A percentile compares a stretch with the other conserved stretches of the same genome.
phyloP scores from a whole-genome alignment of 1,140 invertebrate genomes.

The Calliopsis andreniformis region DNA sequence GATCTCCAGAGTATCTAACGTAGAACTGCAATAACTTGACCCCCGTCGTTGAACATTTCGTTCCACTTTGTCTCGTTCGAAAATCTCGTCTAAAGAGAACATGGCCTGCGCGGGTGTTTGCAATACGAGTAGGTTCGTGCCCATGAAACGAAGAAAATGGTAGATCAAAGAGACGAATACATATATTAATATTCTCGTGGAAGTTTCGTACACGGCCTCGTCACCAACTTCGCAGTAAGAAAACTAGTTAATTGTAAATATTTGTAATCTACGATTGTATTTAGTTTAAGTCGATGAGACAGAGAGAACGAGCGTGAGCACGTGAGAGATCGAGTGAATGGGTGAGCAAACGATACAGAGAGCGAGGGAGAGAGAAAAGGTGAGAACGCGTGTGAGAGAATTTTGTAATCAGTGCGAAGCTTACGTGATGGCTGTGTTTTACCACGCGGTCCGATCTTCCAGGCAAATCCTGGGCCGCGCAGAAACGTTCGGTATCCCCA shows the following conservation, averaged over 20 bases:
- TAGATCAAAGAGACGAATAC: background rate
- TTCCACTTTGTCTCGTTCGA: background rate
- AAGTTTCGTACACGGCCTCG: constrained; percentile 38
- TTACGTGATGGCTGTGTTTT: constrained; percentile 55
- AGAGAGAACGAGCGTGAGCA: background rate
- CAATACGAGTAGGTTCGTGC: background rate
- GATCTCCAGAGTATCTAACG: constrained; percentile 5
- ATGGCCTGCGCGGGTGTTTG: background rate
- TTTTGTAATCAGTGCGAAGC: constrained; percentile 52
- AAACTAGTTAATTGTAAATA: constrained; percentile 51
- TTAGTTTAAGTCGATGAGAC: constrained; percentile 39
- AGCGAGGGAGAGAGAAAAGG: background rate
- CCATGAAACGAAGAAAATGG: background rate
- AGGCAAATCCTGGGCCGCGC: constrained; percentile 47
- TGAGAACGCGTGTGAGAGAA: background rate
- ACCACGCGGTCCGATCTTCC: constrained; percentile 52
- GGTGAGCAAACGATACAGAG: background rate
- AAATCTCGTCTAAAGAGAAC: background rate
- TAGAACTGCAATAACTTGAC: background rate
- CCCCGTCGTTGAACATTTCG: background rate
- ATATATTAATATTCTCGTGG: constrained; percentile 13
- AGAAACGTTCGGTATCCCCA: constrained; percentile 47
- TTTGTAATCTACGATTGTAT: constrained; percentile 52
- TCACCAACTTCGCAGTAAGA: constrained; percentile 30
- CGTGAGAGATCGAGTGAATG: background rate